phyloP scores from a whole-genome alignment of 1,140 invertebrate genomes.

The Globodera rostochiensis region DNA sequence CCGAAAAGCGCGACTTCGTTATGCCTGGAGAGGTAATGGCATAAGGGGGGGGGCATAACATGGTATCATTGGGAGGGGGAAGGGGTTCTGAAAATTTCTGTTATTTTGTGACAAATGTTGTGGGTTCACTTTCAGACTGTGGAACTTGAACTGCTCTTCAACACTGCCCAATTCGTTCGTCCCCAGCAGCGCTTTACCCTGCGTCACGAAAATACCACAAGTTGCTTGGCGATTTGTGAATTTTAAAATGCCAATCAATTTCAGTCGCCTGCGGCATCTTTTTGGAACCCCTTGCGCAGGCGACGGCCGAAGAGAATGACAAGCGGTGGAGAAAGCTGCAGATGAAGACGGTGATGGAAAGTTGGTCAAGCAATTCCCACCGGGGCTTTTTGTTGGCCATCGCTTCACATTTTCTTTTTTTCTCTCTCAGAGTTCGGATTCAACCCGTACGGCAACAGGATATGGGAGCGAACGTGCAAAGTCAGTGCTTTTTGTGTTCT shows the following conservation, averaged over 20 bases:
- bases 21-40: conserved; percentile 60
- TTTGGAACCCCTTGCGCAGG: conserved; percentile 37
- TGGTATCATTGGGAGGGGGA: no score
- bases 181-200: conserved; percentile 64
- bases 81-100: background rate
- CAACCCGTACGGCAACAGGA: conserved; percentile 57
- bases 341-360: conserved; percentile 61
- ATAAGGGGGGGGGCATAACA: conserved; percentile 44
- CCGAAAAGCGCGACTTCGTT: conserved; percentile 61
- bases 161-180: conserved; percentile 58
- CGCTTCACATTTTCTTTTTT: background rate
- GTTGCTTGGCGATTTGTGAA: conserved; percentile 33
- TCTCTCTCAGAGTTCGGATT: conserved; percentile 52
- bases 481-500: conserved; percentile 24
- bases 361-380: conserved; percentile 26
- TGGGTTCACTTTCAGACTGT: background rate
- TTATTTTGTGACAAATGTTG: conserved; percentile 13
- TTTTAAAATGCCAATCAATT: background rate
- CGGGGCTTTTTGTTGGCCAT: no score
- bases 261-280: conserved; percentile 35
- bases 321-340: conserved; percentile 53
- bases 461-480: conserved; percentile 48
- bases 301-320: conserved; percentile 59
- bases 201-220: conserved; percentile 55
- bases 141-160: conserved; percentile 28